Conservation (phyloP, 2,888 invertebrate genomes). For the Proisotoma minuta region DNA sequence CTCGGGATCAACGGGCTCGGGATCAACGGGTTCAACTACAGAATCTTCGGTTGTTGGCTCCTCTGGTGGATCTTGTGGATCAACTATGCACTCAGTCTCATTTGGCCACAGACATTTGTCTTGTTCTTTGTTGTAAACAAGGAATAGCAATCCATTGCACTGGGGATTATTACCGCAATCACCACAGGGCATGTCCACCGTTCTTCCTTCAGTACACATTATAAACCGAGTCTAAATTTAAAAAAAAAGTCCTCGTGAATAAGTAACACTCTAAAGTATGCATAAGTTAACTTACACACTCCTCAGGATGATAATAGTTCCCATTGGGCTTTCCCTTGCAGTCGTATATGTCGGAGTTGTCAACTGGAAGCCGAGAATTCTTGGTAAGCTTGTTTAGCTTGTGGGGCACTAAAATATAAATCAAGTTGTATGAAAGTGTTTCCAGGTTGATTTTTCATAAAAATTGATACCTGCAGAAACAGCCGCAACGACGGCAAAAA, state of each 20-base stretch:
- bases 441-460: neutral
- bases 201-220: neutral
- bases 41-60: neutral
- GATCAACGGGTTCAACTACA: neutral
- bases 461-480: neutral
- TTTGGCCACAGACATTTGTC: neutral
- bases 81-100: neutral
- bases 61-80: neutral
- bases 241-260: too few species aligned
- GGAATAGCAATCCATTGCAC: neutral
- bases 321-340: neutral
- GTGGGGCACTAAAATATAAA: neutral
- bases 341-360: neutral
- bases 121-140: too few species aligned
- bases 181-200: neutral
- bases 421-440: neutral
- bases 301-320: neutral
- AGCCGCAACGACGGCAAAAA: neutral
- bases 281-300: too few species aligned
- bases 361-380: neutral
- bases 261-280: too few species aligned
- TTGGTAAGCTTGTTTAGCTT: neutral
- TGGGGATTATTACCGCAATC: neutral
- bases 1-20: neutral
- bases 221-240: constrained; percentile 1